Base-by-base conservation (phyloP, 1,140 invertebrate genomes). In the Augochlora pura region DNA sequence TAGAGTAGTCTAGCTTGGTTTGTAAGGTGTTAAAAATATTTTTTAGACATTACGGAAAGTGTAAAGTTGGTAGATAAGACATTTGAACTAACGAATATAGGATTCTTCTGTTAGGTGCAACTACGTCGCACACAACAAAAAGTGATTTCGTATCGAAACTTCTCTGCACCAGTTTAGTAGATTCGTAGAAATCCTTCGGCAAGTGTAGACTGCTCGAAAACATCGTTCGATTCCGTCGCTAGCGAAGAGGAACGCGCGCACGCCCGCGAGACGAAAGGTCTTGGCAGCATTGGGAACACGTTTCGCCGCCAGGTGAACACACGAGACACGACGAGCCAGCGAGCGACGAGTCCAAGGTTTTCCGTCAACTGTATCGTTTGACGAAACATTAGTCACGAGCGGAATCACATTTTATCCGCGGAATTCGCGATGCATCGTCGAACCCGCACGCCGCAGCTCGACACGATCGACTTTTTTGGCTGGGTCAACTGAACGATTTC, bases 311-410 rank as follows among this genome's bases (percentile, higher is more conserved):
- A 79, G 77, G 77, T 79, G 71, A 79, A 79, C 77, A 74, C 54
- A 39, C 77, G 70, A 62, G 71, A 74, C 46, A 54, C 14, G 66
- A 77, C 66, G 76, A 64, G 38, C 64, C 71, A 67, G n/a, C 71
- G 49, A 18, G 63, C 71, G 39, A 52, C 49, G 49, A 52, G 49
- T 67, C 64, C 77, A 79, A 79, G 70, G 77, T 67, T 79, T 67
- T 67, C 63, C 77, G 64, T 74, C 77, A 79, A 74, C 77, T 73
- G 70, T 79, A 67, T 67, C 71, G 27, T 79, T 79, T 79, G 77
- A 79, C 70, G 71, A 74, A 79, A 79, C 77, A 74, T 79, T 79
- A 79, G 70, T 79, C 77, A 79, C 71, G 49, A 79, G 70, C 39
- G 18, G 76, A 67, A 52, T 74, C 71, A 67, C 77, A 60, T 74